A percentile compares a stretch with the other conserved stretches of the same genome.
Evolutionary conservation across 2,888 invertebrate species (phyloP).

Genomic region (Brenthis daphne): DNA sequence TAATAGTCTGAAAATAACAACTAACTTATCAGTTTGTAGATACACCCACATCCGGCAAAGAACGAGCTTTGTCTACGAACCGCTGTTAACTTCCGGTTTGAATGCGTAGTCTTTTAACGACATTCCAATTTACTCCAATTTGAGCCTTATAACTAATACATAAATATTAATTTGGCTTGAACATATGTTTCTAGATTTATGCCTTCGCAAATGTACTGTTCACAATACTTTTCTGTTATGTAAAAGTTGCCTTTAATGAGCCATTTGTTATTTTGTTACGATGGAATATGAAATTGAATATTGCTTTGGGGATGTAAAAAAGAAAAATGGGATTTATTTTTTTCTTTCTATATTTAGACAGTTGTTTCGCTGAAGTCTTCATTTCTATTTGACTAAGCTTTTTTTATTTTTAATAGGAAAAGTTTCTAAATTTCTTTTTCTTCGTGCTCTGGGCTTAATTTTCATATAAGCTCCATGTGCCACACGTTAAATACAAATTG

Average conservation of each 20-base stretch:
- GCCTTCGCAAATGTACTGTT: constrained; percentile 67
- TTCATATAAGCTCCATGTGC: too few species aligned
- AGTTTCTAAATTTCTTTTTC: too few species aligned
- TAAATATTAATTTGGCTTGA: constrained; percentile 21
- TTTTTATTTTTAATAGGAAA: background rate
- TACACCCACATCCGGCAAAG: constrained; percentile 53
- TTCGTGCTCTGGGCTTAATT: too few species aligned
- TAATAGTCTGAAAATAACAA: constrained; percentile 34
- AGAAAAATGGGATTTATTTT: background rate
- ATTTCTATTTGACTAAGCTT: background rate
- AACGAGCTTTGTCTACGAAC: constrained; percentile 57
- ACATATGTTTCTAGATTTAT: constrained; percentile 58
- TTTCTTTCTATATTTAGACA: background rate
- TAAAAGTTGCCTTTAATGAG: constrained; percentile 62
- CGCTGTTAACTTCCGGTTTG: constrained; percentile 52
- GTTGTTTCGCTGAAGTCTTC: background rate
- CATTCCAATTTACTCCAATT: constrained; percentile 32
- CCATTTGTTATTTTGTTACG: constrained; percentile 47
- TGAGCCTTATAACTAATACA: background rate
- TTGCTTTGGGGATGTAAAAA: constrained; percentile 7
- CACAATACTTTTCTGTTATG: constrained; percentile 52
- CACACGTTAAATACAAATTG: too few species aligned
- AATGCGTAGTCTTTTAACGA: constrained; percentile 59
- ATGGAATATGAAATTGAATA: constrained; percentile 22
- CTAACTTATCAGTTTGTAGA: constrained; percentile 40